Conservation (phyloP, 2,797 vertebrate species). For the Anolis apletophallus region DNA sequence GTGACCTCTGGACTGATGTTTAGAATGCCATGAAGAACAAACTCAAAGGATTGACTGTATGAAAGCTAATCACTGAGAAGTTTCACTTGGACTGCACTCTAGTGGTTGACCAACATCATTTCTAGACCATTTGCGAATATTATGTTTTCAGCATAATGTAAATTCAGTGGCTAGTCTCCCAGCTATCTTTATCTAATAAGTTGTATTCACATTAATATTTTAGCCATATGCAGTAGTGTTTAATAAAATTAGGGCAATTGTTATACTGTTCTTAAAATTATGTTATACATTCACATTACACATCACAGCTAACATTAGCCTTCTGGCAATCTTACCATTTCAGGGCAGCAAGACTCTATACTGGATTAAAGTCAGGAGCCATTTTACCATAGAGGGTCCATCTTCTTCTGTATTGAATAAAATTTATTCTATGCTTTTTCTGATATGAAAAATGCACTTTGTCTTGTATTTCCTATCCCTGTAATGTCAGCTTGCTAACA, state of each 20-base stretch:
- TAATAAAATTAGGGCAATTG: slow-evolving; percentile 39
- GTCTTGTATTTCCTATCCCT: slow-evolving; percentile 1
- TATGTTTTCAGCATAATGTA: slow-evolving; percentile 35
- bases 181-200: slow-evolving; percentile 36
- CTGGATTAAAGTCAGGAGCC: neutral
- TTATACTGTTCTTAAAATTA: slow-evolving; percentile 48
- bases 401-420: neutral
- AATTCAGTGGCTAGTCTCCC: slow-evolving; percentile 9
- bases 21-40: slow-evolving; percentile 50
- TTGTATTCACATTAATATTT: slow-evolving; percentile 43
- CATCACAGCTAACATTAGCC: slow-evolving; percentile 49
- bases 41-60: slow-evolving; percentile 61
- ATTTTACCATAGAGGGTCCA: neutral
- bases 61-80: slow-evolving; percentile 32
- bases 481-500: slow-evolving; percentile 38
- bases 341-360: neutral
- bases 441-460: slow-evolving; percentile 9
- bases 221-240: slow-evolving; percentile 42
- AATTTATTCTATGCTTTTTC: slow-evolving; percentile 10
- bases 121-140: slow-evolving; percentile 38
- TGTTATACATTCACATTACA: slow-evolving; percentile 53
- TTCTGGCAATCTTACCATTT: slow-evolving; percentile 42
- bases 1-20: slow-evolving; percentile 56
- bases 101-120: slow-evolving; percentile 70
- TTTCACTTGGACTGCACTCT: slow-evolving; percentile 49